Base-by-base conservation (phyloP, 2,888 invertebrate species). In the Pristionchus fissidentatus region DNA sequence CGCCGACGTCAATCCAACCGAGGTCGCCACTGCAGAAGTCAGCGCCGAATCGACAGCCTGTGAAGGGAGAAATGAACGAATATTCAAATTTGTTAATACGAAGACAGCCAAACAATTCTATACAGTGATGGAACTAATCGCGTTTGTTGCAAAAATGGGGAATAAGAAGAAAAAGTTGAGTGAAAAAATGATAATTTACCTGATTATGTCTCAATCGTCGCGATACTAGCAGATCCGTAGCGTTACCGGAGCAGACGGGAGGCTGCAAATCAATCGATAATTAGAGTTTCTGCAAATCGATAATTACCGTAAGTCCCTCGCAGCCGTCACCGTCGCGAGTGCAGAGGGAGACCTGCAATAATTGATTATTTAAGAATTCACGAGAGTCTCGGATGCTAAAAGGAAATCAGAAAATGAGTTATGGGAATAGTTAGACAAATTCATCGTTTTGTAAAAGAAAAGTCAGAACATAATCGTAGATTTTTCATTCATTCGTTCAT, bases 311-410 rank as follows among this genome's bases (percentile, higher is more conserved):
- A 75, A 89, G 85, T 32, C 91, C 91, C 84, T 90, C 88, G 86
- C 91, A 91, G 0, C 90, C 90, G 83, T 90, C 91, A 5, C 90
- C 90, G 84, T 90, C 90, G n/a, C 91, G 85, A 15, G 90, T 87
- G 70, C 91, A 91, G 0, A 91, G 83, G 10, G 88, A 87, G 8
- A 89, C 75, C 62, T 89, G 86, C 70, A 87, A 88, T 7, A 7
- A 43, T 41, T n/a, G 32, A 41, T 41, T 75, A 3, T 75, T 62
- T 75, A 7, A n/a, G 41, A 75, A 46, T 46, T n/a, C n/a, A n/a
- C n/a, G n/a, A n/a, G n/a, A n/a, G n/a, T n/a, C n/a, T n/a, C n/a
- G n/a, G n/a, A n/a, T n/a, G n/a, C n/a, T n/a, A n/a, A n/a, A n/a
- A n/a, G n/a, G n/a, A n/a, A n/a, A n/a, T n/a, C n/a, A n/a, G n/a